Base-by-base conservation (phyloP, 2,113 vertebrate genomes). In the Pachypanchax playfairii region DNA sequence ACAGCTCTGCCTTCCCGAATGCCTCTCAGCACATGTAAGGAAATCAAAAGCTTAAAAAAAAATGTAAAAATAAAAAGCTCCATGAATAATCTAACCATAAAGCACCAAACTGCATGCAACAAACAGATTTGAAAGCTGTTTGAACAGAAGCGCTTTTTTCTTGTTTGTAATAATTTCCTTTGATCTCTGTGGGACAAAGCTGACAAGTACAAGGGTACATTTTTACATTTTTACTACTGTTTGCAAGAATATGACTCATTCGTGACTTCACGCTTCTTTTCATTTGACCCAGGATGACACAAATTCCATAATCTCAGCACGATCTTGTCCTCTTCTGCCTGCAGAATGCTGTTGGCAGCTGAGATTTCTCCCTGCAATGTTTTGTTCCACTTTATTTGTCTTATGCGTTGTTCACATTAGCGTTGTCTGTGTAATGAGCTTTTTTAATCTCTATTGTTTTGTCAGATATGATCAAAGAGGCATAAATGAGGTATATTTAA, bases 21-120 rank as follows among this genome's bases (percentile, higher is more conserved):
- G 94, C 96, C 0, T 98, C 97, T 0, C 96, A 98, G 78, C 97
- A 99, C 92, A 98, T 99, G 97, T 98, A 89, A 96, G 96, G 50
- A 62, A 15, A 22, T 3, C n/a, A 48, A 10, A 8, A 2, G 17
- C 36, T 29, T 53, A 36, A 44, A 17, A 42, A 43, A 18, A 22
- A 10, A 9, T 21, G 3, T 39, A 1, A 7, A 18, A 66, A 5
- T 4, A 39, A 20, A 13, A 13, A 35, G 12, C 35, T 3, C 1
- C 3, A 6, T 25, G 15, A 48, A 21, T 20, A 47, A 29, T 31
- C n/a, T 5, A 36, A n/a, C 29, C 39, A 22, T 10, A 8, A 56
- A 21, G 8, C 35, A 7, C 15, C 22, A 22, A 12, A 3, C n/a
- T 48, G 15, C 25, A 29, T 26, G 24, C 49, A 20, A 4, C 36